These are phyloP conservation scores for Pharmacophagus antenor DNA, from an alignment of 2,888 invertebrate genomes.

Conservation along the genomic window DNA sequence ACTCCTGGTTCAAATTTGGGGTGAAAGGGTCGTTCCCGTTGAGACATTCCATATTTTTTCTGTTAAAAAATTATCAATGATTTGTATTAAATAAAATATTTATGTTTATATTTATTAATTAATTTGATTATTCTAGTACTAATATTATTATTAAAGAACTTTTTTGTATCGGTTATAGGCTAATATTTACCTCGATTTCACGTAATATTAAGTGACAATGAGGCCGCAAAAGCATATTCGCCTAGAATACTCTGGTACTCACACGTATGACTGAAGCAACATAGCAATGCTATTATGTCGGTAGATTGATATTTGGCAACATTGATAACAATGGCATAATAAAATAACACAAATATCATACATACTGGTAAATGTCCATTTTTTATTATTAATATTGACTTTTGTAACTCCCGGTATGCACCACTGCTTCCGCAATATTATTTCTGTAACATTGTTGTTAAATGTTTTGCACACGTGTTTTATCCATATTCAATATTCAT, in stretches of 20 bases:
- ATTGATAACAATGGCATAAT: background rate
- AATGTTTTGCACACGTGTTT: background rate
- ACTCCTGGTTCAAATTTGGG: slow-evolving; percentile 50
- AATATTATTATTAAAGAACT: too few relatives aligned
- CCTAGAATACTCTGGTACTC: too few relatives aligned
- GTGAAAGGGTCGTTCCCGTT: slow-evolving; percentile 63
- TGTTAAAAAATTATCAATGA: slow-evolving; percentile 32
- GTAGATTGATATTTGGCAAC: too few relatives aligned
- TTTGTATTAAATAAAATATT: background rate
- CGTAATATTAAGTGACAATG: too few relatives aligned
- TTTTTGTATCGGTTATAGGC: too few relatives aligned
- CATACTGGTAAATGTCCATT: slow-evolving; percentile 55
- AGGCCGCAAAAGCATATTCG: too few relatives aligned
- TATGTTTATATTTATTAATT: background rate
- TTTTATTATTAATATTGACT: slow-evolving; percentile 36
- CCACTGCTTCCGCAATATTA: slow-evolving; percentile 49
- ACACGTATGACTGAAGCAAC: too few relatives aligned
- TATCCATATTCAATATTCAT: too few relatives aligned
- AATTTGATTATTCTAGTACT: too few relatives aligned
- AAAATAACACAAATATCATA: slow-evolving; percentile 21
- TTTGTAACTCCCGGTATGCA: slow-evolving; percentile 39
- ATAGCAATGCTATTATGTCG: too few relatives aligned
- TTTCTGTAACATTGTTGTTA: slow-evolving; percentile 41
- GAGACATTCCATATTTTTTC: slow-evolving; percentile 54
- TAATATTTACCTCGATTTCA: too few relatives aligned